Percentiles rank a stretch among this genome's conserved stretches.
Conservation (phyloP, 2,797 vertebrate genomes). For the Merluccius polli region DNA sequence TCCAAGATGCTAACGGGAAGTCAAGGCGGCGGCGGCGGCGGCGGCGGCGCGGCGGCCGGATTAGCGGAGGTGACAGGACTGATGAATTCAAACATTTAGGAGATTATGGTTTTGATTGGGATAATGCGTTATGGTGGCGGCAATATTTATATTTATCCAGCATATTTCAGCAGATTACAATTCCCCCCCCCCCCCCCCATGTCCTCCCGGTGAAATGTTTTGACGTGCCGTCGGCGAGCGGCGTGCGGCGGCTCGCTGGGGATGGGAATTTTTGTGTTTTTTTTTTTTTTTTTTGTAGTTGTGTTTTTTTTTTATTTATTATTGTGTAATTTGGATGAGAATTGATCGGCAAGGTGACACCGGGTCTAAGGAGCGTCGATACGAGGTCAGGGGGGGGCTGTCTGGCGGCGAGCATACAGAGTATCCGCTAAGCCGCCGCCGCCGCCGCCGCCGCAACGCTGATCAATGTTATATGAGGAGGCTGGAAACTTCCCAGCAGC, state of each 20-base stretch:
- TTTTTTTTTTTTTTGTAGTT: too few species aligned
- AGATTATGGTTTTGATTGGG: slow-evolving; percentile 77
- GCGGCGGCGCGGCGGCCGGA: too few species aligned
- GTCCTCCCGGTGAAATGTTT: slow-evolving; percentile 56
- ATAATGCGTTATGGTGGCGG: slow-evolving; percentile 59
- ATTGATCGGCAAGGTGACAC: slow-evolving; percentile 79
- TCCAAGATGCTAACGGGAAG: slow-evolving; percentile 56
- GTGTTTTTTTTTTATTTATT: slow-evolving; percentile 19
- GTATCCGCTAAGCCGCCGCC: slow-evolving; percentile 61
- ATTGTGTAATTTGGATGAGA: slow-evolving; percentile 41
- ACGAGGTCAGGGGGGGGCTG: slow-evolving; percentile 69
- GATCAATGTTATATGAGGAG: slow-evolving; percentile 71
- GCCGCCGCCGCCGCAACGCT: slow-evolving; percentile 52
- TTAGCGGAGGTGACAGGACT: slow-evolving; percentile 72
- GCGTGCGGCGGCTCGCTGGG: too few species aligned
- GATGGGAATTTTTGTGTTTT: slow-evolving; percentile 23
- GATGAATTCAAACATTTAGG: slow-evolving; percentile 76
- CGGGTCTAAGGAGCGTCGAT: slow-evolving; percentile 72
- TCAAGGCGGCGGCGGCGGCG: slow-evolving; percentile 45
- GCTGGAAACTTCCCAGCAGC: slow-evolving; percentile 56
- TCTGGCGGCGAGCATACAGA: slow-evolving; percentile 67
- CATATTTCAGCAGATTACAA: slow-evolving; percentile 59
- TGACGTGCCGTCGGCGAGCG: slow-evolving; percentile 57
- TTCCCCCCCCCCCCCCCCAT: slow-evolving; percentile 25
- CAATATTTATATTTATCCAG: slow-evolving; percentile 62